Base-by-base conservation (phyloP, 2,888 invertebrate genomes). In the Chirona hameri region DNA sequence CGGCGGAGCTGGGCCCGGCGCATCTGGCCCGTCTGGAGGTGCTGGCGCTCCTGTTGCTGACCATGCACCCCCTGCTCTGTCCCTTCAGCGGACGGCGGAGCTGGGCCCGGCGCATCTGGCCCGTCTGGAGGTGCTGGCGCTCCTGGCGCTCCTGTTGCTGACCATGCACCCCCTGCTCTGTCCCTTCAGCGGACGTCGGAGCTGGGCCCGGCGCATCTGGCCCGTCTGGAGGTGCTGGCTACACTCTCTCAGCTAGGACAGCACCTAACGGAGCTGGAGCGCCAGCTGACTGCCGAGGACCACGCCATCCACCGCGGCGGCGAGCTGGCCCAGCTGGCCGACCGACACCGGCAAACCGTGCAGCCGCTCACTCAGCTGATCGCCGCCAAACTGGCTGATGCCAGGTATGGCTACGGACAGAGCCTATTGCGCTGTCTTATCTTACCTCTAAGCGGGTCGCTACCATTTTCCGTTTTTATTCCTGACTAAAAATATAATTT, bases 121-220 rank as follows among this genome's bases (percentile, higher is more conserved):
- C 18, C 76, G 76, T 4, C 76, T 76, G 76, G 76, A 76, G 39
- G 76, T 76, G 76, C 31, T 76, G 21, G n/a, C n/a, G n/a, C n/a
- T n/a, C n/a, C n/a, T n/a, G n/a, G n/a, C n/a, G n/a, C n/a, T n/a
- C n/a, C n/a, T n/a, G n/a, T n/a, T n/a, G n/a, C n/a, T n/a, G n/a
- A n/a, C n/a, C n/a, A n/a, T n/a, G n/a, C n/a, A n/a, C n/a, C n/a
- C n/a, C n/a, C n/a, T n/a, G n/a, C n/a, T n/a, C n/a, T n/a, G n/a
- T n/a, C n/a, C n/a, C n/a, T n/a, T n/a, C 83, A 93, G 93, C 84
- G 95, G 95, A 87, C 91, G 90, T 21, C 39, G 76, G 76, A 76
- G 21, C 21, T 31, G 0, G 76, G 76, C 39, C 76, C 76, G 18
- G 9, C 76, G 14, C 76, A 76, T 39, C 76, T 76, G 76, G 76